Percentiles rank a stretch among this genome's conserved stretches.
Conservation (phyloP, 2,797 vertebrate species). For the Cyprinella venusta region DNA sequence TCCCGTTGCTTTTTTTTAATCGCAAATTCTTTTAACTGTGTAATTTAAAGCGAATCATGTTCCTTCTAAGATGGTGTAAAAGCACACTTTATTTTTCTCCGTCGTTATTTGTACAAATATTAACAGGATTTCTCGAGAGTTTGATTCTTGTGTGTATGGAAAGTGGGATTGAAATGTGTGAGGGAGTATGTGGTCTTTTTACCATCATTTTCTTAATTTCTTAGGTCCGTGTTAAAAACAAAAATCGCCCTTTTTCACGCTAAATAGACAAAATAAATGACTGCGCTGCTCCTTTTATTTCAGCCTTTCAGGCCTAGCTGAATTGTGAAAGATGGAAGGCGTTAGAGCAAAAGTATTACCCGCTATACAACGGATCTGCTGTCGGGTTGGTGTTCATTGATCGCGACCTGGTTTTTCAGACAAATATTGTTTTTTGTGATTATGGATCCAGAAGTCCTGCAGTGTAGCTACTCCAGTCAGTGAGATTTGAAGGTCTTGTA, state of each 20-base stretch:
- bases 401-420: background rate
- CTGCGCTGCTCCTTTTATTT: slow-evolving; percentile 10
- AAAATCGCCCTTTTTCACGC: slow-evolving; percentile 31
- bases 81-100: slow-evolving; percentile 76
- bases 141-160: slow-evolving; percentile 49
- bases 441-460: background rate
- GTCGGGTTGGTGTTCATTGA: slow-evolving; percentile 9
- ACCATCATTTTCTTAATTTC: slow-evolving; percentile 46
- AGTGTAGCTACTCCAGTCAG: slow-evolving; percentile 9
- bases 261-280: slow-evolving; percentile 4
- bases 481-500: slow-evolving; percentile 23
- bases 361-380: background rate
- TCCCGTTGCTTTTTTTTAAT: slow-evolving; percentile 61
- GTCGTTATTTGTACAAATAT: slow-evolving; percentile 76
- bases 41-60: slow-evolving; percentile 77
- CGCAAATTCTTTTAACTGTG: slow-evolving; percentile 73
- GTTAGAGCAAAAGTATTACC: background rate
- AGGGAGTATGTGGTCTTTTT: slow-evolving; percentile 39
- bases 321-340: background rate
- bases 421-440: background rate
- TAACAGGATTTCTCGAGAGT: slow-evolving; percentile 60
- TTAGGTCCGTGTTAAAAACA: slow-evolving; percentile 22
- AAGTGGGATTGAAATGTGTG: slow-evolving; percentile 25
- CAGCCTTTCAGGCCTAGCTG: slow-evolving; percentile 17
- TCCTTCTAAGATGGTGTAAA: slow-evolving; percentile 72